phyloP scores from a whole-genome alignment of 2,113 vertebrate species.

The Ameiurus melas region DNA sequence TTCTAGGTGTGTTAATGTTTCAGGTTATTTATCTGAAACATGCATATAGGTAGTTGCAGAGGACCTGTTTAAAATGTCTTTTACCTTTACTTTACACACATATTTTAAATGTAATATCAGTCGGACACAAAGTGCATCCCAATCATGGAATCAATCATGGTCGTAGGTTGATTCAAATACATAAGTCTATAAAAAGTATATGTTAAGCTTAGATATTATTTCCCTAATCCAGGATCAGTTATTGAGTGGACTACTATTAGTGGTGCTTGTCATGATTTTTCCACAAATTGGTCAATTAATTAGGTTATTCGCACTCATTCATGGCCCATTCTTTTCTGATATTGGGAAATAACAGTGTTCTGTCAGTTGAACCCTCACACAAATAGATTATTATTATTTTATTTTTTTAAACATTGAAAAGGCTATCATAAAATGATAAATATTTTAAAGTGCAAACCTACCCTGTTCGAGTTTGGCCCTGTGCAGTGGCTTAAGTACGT shows the following conservation, averaged over 20 bases:
- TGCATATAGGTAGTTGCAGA: not conserved
- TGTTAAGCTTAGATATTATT: not conserved
- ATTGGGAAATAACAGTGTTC: not conserved
- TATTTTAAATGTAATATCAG: not conserved
- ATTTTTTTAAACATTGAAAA: not conserved
- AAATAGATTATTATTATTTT: no score
- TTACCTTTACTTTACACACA: not conserved
- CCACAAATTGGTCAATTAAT: not conserved
- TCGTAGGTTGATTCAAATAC: not conserved
- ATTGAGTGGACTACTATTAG: not conserved
- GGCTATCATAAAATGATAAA: not conserved
- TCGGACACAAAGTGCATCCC: not conserved
- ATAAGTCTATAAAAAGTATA: not conserved
- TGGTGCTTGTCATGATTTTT: not conserved
- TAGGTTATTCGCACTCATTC: not conserved
- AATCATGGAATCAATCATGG: not conserved
- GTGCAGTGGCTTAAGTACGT: conserved; percentile 11
- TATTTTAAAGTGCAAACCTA: not conserved
- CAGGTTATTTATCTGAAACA: not conserved
- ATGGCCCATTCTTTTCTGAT: not conserved
- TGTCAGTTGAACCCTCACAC: not conserved
- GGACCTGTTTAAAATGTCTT: not conserved
- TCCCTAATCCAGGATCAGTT: not conserved
- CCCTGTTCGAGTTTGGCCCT: not conserved
- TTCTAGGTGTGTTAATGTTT: not conserved